A percentile compares a stretch with the other conserved stretches of the same genome.
These are phyloP conservation scores for Hirundo rustica DNA, from an alignment of 2,797 vertebrate genomes.

Conservation along the genomic window DNA sequence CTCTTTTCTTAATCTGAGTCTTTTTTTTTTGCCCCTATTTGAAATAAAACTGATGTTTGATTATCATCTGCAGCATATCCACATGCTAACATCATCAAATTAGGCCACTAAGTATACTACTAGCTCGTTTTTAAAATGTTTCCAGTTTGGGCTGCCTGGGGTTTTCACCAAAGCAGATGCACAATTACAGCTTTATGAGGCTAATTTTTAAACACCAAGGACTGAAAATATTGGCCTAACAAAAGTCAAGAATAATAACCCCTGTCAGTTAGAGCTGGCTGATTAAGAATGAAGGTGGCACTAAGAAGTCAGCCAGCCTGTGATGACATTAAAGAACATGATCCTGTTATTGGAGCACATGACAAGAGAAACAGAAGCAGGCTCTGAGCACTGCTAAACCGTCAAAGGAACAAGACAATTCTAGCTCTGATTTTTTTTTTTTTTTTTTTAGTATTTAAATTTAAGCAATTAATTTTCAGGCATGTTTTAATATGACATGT, in stretches of 20 bases:
- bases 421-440: not conserved
- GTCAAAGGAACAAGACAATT: not conserved
- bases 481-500: not conserved
- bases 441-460: not conserved
- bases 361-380: not conserved
- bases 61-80: conserved; percentile 8
- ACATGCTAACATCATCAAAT: not conserved
- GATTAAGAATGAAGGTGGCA: conserved; percentile 22
- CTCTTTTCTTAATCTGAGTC: not conserved
- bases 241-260: conserved; percentile 45
- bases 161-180: conserved; percentile 1
- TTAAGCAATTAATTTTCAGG: not conserved
- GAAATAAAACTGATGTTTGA: not conserved
- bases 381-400: not conserved
- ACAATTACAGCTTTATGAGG: not conserved
- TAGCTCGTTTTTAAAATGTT: not conserved
- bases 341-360: not conserved
- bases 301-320: not conserved
- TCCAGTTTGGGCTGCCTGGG: not conserved
- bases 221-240: conserved; percentile 33
- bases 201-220: conserved; percentile 11
- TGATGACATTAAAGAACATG: not conserved
- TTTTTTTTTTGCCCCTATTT: not conserved
- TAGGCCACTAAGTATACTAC: not conserved
- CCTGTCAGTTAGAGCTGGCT: conserved; percentile 28